Percentiles rank a stretch among this genome's conserved stretches.
Evolutionary conservation across 2,797 vertebrate genomes (phyloP).

Genomic region (Rachycentron canadum): DNA sequence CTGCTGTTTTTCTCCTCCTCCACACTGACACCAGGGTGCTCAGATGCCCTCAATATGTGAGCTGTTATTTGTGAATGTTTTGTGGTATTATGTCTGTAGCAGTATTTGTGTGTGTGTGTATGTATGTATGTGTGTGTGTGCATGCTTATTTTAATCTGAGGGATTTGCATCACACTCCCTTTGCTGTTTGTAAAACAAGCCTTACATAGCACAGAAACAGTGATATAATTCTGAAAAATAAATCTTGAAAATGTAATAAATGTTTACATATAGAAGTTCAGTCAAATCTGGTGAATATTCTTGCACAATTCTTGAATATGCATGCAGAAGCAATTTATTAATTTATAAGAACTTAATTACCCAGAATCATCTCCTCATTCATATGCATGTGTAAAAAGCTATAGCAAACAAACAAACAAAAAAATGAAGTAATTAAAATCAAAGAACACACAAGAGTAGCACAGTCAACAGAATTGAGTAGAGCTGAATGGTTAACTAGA

Average conservation of each 20-base stretch:
- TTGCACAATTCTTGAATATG: not conserved
- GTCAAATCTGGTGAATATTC: constrained; percentile 22
- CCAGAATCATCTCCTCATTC: constrained; percentile 3
- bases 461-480: not conserved
- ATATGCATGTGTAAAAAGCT: not conserved
- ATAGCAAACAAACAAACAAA: not conserved
- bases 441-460: not conserved
- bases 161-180: constrained; percentile 56
- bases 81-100: constrained; percentile 63
- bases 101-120: constrained; percentile 70
- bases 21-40: constrained; percentile 50
- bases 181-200: constrained; percentile 61
- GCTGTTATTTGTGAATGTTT: constrained; percentile 63
- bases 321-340: constrained; percentile 4
- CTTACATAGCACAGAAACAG: constrained; percentile 33
- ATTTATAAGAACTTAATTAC: not conserved
- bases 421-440: not conserved
- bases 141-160: constrained; percentile 62
- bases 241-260: too few relatives aligned
- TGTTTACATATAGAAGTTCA: too few relatives aligned
- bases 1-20: constrained; percentile 51
- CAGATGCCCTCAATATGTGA: constrained; percentile 54
- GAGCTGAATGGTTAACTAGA: not conserved
- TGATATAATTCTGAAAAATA: constrained; percentile 46
- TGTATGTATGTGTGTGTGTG: constrained; percentile 37